Conservation (phyloP, 2,113 vertebrate species). For the Heterotilapia buettikoferi region DNA sequence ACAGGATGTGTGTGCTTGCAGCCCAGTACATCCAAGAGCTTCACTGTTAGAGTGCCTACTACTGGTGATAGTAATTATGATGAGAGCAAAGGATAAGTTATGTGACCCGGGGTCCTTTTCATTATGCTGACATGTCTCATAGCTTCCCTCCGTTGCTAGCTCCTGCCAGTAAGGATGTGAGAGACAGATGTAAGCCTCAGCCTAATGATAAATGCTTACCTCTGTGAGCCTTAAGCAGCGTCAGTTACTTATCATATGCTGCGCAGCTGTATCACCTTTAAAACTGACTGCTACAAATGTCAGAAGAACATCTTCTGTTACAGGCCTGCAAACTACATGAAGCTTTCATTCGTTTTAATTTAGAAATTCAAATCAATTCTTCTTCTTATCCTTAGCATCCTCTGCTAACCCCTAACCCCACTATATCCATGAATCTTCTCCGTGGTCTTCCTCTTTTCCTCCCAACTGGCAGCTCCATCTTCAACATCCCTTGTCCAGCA, state of each 20-base stretch:
- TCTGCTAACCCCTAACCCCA: too few species aligned
- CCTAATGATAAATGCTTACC: neutral
- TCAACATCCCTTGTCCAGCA: neutral
- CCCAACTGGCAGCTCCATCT: neutral
- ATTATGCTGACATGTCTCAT: neutral
- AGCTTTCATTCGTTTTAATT: neutral
- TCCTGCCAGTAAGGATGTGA: neutral
- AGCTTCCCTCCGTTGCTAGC: neutral
- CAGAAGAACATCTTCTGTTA: neutral
- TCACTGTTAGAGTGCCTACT: neutral
- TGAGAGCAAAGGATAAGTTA: neutral
- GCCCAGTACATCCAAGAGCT: neutral
- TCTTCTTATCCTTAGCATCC: neutral
- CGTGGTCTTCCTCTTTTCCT: neutral
- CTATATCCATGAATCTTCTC: neutral
- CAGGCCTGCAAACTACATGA: neutral
- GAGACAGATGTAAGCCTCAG: neutral
- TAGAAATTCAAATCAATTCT: neutral
- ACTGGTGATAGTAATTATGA: neutral
- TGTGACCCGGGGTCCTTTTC: neutral
- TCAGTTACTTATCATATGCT: neutral
- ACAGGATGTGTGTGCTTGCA: neutral
- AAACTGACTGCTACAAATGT: neutral
- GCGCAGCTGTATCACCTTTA: neutral
- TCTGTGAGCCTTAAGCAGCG: neutral